phyloP scores from a whole-genome alignment of 2,888 invertebrate genomes.

The Pachymerium ferrugineum region DNA sequence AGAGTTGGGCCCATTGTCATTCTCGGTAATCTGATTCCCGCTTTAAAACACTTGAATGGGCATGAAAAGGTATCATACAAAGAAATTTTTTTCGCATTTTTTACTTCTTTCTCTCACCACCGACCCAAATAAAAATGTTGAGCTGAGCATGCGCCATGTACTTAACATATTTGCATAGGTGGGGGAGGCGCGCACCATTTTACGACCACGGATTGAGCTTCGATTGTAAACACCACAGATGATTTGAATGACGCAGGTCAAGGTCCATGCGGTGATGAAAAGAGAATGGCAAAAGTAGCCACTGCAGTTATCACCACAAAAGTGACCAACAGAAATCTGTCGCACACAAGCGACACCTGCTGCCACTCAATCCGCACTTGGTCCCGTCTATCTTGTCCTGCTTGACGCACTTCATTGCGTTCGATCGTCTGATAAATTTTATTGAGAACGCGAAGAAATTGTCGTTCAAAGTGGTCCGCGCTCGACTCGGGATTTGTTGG shows the following conservation, averaged over 20 bases:
- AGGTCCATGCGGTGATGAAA: slow-evolving; percentile 59
- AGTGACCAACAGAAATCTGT: slow-evolving; percentile 63
- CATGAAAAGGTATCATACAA: not conserved
- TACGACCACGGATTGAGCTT: slow-evolving; percentile 6
- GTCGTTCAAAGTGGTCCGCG: slow-evolving; percentile 47
- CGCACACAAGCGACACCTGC: slow-evolving; percentile 73
- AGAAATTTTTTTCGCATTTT: no score
- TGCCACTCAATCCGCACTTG: slow-evolving; percentile 79
- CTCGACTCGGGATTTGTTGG: slow-evolving; percentile 30
- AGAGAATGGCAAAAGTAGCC: slow-evolving; percentile 72
- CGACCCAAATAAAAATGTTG: slow-evolving; percentile 19
- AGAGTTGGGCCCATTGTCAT: not conserved
- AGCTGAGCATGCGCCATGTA: slow-evolving; percentile 2
- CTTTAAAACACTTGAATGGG: not conserved
- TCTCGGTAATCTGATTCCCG: no score
- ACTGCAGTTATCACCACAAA: slow-evolving; percentile 70
- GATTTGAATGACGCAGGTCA: slow-evolving; percentile 31
- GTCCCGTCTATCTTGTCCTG: slow-evolving; percentile 72
- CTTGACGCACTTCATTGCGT: slow-evolving; percentile 68
- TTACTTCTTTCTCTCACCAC: not conserved
- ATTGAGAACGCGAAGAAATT: slow-evolving; percentile 58
- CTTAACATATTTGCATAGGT: slow-evolving; percentile 17
- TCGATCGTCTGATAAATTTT: slow-evolving; percentile 71
- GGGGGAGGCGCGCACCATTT: not conserved
- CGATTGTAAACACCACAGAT: not conserved